Evolutionary conservation across 2,888 invertebrate species (phyloP), one percentile per base, ranked within the genome.

Genomic region (Megastigmus dorsalis): DNA sequence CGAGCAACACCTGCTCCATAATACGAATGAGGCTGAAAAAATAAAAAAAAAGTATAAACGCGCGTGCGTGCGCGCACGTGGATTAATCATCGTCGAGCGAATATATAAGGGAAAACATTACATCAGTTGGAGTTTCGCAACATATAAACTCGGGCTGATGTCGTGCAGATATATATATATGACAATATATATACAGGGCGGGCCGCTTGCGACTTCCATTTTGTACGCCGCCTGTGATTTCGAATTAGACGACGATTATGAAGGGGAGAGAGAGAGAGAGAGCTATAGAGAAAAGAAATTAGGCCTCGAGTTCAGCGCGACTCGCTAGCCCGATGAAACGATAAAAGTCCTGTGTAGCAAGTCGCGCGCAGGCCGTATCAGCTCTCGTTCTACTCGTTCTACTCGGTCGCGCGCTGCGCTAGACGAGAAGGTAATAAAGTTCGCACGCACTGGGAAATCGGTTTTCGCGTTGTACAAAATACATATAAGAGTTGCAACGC

Each of bases 351-450:
- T n/a, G n/a, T 77, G 76, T 81, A 82, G 82, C 80, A 80, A 79
- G 78, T 80, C 55, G 41, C 69, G 48, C 45, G n/a, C 52, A n/a
- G 13, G 48, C 48, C 5, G 15, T 6, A 45, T 9, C 45, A 13
- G 33, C 7, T 33, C 38, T 38, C 33, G 36, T 13, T 79, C 82
- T n/a, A n/a, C n/a, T n/a, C n/a, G n/a, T n/a, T n/a, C n/a, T n/a
- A n/a, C 38, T 38, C 33, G 36, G 13, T 79, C 82, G 38, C n/a
- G n/a, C n/a, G 80, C 81, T 80, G 80, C 78, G 75, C n/a, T n/a
- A n/a, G n/a, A n/a, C n/a, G n/a, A n/a, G n/a, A n/a, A 76, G 77
- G 80, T 78, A 81, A 83, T 82, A 82, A 82, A 80, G 79, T 69
- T 83, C 77, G 77, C 73, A 76, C 76, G 77, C 74, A 78, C n/a